phyloP scores from a whole-genome alignment of 2,113 vertebrate species.

The Corydoras sp. region DNA sequence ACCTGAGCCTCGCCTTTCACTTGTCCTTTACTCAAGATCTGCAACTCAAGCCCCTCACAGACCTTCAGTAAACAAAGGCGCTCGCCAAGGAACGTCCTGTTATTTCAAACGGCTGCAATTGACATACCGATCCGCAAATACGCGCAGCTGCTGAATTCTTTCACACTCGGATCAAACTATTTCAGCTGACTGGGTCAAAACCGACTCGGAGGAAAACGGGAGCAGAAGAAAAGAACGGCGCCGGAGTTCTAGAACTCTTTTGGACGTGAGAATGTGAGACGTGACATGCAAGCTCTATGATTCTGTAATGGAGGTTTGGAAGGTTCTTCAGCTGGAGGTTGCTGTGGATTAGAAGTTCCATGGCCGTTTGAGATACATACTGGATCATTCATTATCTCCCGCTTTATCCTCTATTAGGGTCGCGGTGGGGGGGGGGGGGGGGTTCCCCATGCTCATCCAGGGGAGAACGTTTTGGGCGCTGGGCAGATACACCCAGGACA shows the following conservation, averaged over 20 bases:
- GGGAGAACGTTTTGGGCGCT: too few species aligned
- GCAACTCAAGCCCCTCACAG: slow-evolving; percentile 5
- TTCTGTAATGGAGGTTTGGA: background rate
- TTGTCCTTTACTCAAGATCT: background rate
- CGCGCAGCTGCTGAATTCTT: slow-evolving; percentile 35
- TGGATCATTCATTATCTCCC: too few species aligned
- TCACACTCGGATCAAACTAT: slow-evolving; percentile 28
- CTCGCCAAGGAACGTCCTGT: slow-evolving; percentile 37
- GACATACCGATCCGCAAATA: slow-evolving; percentile 36
- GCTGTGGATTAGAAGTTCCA: too few species aligned
- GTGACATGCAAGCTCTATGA: background rate
- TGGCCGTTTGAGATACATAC: too few species aligned
- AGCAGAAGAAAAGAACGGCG: background rate
- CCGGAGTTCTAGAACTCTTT: too few species aligned
- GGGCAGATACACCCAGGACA: too few species aligned
- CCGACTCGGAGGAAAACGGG: background rate
- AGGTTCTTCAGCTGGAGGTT: too few species aligned
- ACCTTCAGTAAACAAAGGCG: slow-evolving; percentile 28
- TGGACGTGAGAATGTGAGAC: too few species aligned
- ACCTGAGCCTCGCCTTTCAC: slow-evolving; percentile 26
- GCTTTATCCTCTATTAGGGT: too few species aligned
- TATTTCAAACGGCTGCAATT: slow-evolving; percentile 44
- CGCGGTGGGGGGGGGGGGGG: too few species aligned
- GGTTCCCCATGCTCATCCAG: too few species aligned
- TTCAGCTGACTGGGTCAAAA: background rate